Conservation (phyloP, 2,797 vertebrate species). For the Mormyrops attenuatus region DNA sequence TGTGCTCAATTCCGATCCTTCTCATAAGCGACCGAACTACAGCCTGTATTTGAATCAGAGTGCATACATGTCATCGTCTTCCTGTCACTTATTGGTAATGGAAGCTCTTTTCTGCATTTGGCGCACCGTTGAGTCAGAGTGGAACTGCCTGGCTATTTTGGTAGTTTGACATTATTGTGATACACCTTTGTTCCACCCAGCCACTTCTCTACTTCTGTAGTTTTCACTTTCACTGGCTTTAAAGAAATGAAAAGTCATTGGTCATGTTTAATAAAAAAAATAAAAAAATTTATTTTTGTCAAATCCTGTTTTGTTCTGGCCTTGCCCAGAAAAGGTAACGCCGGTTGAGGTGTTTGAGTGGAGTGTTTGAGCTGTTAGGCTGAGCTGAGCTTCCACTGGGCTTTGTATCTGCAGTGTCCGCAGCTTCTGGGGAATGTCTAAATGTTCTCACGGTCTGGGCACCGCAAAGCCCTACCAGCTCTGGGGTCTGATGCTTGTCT, state of each 20-base stretch:
- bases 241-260: neutral
- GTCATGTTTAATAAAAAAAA: conserved; percentile 12
- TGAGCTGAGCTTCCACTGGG: neutral
- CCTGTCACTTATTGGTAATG: neutral
- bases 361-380: neutral
- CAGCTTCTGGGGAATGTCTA: neutral
- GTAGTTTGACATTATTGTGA: neutral
- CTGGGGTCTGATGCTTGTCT: neutral
- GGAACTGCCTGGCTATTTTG: conserved; percentile 16
- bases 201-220: neutral
- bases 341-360: neutral
- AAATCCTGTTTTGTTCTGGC: neutral
- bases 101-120: neutral
- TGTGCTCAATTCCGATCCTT: neutral
- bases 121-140: conserved; percentile 20
- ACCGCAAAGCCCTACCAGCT: neutral
- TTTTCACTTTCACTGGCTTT: conserved; percentile 12
- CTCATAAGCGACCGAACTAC: neutral
- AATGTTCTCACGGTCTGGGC: neutral
- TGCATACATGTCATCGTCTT: neutral
- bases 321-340: neutral
- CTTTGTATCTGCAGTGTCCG: neutral
- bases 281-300: neutral
- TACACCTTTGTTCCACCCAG: conserved; percentile 13
- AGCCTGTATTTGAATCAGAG: neutral